These are phyloP conservation scores for Galerucella nymphaeae DNA, from an alignment of 2,888 invertebrate species.

Conservation along the genomic window DNA sequence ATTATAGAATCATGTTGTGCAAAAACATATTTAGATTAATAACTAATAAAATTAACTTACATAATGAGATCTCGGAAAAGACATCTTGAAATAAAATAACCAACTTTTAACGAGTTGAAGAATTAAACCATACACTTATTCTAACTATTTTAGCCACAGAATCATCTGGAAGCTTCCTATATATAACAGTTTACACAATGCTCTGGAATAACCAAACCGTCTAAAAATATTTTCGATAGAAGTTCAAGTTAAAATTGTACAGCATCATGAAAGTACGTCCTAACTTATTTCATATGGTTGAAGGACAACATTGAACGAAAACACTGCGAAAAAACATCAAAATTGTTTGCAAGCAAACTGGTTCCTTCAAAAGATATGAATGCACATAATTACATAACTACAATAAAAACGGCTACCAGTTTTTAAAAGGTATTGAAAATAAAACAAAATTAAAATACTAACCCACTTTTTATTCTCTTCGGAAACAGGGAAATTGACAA, in stretches of 20 bases:
- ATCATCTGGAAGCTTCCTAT: conserved; percentile 44
- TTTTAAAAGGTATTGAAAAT: conserved; percentile 11
- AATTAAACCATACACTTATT: conserved; percentile 11
- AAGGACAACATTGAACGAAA: conserved; percentile 22
- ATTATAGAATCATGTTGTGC: conserved; percentile 17
- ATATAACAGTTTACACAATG: conserved; percentile 32
- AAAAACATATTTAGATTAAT: conserved; percentile 13
- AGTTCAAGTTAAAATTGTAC: conserved; percentile 35
- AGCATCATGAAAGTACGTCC: conserved; percentile 28
- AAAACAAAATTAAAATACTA: conserved; percentile 24
- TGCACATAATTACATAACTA: conserved; percentile 16
- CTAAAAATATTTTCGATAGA: conserved; percentile 32
- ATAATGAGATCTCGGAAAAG: conserved; percentile 38
- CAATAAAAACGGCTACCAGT: not conserved
- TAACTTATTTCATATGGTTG: conserved; percentile 22
- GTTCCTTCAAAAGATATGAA: conserved; percentile 7
- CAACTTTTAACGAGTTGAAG: conserved; percentile 10
- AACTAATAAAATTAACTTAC: conserved; percentile 41
- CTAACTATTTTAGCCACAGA: conserved; percentile 32
- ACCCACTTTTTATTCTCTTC: conserved; percentile 20
- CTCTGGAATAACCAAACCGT: conserved; percentile 18
- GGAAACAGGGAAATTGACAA: conserved; percentile 11
- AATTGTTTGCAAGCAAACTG: conserved; percentile 6
- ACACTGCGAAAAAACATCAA: conserved; percentile 19
- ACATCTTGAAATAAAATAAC: conserved; percentile 22